Base-by-base conservation (phyloP, 2,888 invertebrate species). In the Pecten maximus region DNA sequence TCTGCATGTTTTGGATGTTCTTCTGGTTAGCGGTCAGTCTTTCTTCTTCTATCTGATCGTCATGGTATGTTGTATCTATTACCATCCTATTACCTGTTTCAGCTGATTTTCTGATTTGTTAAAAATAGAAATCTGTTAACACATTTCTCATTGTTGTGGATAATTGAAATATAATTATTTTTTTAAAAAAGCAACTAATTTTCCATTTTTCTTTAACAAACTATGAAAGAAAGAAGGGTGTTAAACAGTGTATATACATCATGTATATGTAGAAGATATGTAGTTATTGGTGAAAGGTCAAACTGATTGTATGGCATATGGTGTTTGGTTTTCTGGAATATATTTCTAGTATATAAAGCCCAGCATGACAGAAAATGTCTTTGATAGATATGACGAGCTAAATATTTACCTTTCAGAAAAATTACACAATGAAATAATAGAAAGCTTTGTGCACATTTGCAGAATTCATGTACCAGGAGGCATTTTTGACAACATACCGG, bases 401-500 rank as follows among this genome's bases (percentile, higher is more conserved):
- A 40, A 88, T 40, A 44, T 44, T 1, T 10, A 10, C 40, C 4
- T 40, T 88, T 88, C 12, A 40, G 16, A 74, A 12, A 74, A 3
- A 28, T 35, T 2, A 35, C 0, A 23, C 16, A 54, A 54, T 3
- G 12, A 40, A 87, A 89, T 54, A 23, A 40, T 2, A 23, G 15
- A 40, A 28, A 28, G 40, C 88, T 40, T 8, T 60, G 28, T 88
- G 44, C 89, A 6, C 88, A 87, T 88, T 91, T 94, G 40, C 97
- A 98, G 98, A 98, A 97, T 98, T 99, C 97, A 97, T 98, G 97
- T 99, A 98, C 97, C 99, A 99, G 97, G 99, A 99, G 97, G 99
- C 99, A 93, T 99, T 99, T 97, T 98, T 99, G 94, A 99, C 99
- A 90, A 99, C 99, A 92, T 99, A 99, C 97, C 98, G 99, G 94